These are phyloP conservation scores for Xestia xanthographa DNA, from an alignment of 2,888 invertebrate species.

Conservation along the genomic window DNA sequence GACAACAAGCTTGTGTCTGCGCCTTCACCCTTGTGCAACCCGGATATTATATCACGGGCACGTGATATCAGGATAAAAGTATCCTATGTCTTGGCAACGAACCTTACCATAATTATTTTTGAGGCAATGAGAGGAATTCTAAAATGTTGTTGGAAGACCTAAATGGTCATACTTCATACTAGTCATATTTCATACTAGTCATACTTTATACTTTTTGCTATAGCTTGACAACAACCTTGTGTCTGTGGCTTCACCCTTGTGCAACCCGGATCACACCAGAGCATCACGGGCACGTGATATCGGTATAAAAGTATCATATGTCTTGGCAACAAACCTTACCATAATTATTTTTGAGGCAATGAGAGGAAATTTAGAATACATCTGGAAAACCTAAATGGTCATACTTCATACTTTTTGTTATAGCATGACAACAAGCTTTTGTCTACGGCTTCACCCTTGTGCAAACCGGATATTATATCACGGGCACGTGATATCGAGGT, in stretches of 20 bases:
- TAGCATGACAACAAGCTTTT: neutral
- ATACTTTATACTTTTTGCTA: no score
- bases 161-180: no score
- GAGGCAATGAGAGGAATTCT: no score
- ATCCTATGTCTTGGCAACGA: neutral
- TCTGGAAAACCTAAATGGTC: neutral
- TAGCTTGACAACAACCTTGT: no score
- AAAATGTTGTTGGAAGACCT: no score
- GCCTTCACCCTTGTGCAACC: neutral
- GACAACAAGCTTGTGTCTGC: neutral
- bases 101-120: no score
- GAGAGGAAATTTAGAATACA: neutral
- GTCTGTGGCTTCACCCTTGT: no score
- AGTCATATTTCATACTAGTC: no score
- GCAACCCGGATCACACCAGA: no score
- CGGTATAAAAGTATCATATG: no score
- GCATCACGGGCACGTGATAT: no score
- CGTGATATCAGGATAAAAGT: neutral
- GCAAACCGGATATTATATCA: neutral
- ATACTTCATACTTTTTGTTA: neutral
- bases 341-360: neutral
- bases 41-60: neutral
- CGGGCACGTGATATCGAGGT: neutral
- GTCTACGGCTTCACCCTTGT: neutral
- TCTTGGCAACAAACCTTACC: neutral